A percentile compares a stretch with the other conserved stretches of the same genome.
These are phyloP conservation scores for Perognathus longimembris DNA, from an alignment of 2,113 vertebrate species.

Conservation along the genomic window DNA sequence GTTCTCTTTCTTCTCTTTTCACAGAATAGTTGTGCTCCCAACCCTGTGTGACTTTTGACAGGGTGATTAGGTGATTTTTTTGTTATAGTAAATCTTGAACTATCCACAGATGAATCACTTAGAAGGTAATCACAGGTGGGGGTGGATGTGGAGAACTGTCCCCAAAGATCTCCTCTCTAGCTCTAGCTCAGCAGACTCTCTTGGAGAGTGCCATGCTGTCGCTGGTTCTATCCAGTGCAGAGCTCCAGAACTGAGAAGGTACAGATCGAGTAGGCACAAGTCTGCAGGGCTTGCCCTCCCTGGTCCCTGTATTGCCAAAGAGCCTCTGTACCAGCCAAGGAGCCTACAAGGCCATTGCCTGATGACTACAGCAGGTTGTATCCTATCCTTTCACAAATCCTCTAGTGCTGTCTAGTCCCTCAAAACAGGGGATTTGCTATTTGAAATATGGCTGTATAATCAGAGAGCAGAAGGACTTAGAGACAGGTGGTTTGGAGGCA, in stretches of 20 bases:
- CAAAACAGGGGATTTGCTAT: fast-evolving
- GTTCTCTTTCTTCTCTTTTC: background rate
- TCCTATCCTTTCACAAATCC: background rate
- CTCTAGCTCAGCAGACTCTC: background rate
- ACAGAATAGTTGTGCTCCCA: background rate
- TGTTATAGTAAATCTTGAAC: background rate
- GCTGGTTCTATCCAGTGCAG: fast-evolving
- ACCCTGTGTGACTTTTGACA: background rate
- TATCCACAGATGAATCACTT: background rate
- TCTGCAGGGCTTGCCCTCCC: background rate
- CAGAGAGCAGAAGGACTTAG: background rate
- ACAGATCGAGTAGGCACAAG: background rate
- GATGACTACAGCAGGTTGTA: fast-evolving
- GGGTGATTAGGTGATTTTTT: background rate
- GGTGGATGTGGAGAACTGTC: background rate
- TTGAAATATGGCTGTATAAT: no score
- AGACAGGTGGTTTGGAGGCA: background rate
- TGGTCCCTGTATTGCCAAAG: background rate
- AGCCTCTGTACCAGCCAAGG: background rate
- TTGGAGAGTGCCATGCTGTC: background rate
- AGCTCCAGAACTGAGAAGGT: background rate
- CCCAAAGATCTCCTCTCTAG: background rate
- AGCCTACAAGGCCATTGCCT: background rate
- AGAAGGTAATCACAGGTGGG: background rate
- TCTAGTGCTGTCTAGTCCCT: fast-evolving